phyloP scores from a whole-genome alignment of 2,797 vertebrate species.

The Calcarius lapponicus region DNA sequence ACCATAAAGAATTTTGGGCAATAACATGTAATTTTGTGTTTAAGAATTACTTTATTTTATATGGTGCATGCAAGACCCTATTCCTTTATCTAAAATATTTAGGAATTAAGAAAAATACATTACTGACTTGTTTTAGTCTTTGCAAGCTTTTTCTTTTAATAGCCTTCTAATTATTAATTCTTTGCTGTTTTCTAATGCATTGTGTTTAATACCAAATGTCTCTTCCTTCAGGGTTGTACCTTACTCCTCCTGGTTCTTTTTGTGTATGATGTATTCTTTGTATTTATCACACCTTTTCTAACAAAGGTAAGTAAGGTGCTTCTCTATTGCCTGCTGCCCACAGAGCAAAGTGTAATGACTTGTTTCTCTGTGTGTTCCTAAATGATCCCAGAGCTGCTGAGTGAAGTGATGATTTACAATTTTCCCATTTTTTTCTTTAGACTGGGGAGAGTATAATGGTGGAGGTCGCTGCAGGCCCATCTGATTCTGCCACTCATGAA shows the following conservation, averaged over 20 bases:
- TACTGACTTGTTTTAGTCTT: neutral
- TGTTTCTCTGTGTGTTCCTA: neutral
- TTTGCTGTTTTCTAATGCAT: neutral
- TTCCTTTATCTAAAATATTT: neutral
- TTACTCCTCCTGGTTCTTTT: conserved; percentile 91
- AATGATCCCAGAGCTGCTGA: neutral
- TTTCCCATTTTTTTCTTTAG: conserved; percentile 65
- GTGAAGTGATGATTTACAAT: neutral
- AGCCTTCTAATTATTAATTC: neutral
- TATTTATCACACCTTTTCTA: conserved; percentile 93
- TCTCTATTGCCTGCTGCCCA: neutral
- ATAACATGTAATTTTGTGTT: neutral
- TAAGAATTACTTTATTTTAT: neutral
- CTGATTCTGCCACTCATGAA: conserved; percentile 89
- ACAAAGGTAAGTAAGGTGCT: conserved; percentile 82
- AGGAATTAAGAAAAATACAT: neutral
- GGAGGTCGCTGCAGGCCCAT: conserved; percentile 93
- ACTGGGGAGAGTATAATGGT: conserved; percentile 97
- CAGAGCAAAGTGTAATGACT: neutral
- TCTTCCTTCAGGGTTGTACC: conserved; percentile 87
- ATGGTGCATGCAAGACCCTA: neutral
- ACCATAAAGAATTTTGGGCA: neutral
- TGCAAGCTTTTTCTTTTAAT: neutral
- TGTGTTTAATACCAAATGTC: neutral
- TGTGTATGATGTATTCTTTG: conserved; percentile 95